phyloP scores from a whole-genome alignment of 2,888 invertebrate genomes.

The Tiphia femorata region DNA sequence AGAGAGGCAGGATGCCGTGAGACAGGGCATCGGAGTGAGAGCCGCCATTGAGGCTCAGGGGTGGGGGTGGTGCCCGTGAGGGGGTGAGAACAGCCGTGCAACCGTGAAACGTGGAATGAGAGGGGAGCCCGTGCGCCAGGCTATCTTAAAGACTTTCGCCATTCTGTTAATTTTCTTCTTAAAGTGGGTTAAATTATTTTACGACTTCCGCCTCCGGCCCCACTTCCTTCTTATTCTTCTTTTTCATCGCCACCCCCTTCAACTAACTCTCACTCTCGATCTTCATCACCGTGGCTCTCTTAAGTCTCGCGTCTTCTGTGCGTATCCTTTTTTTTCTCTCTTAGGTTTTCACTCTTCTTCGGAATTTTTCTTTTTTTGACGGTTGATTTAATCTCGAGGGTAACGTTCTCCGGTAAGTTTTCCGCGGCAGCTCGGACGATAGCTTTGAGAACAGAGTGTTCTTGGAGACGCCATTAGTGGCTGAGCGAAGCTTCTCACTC shows the following conservation, averaged over 20 bases:
- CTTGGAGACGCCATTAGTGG: no score
- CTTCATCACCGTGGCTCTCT: background rate
- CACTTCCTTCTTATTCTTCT: constrained; percentile 21
- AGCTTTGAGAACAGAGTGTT: no score
- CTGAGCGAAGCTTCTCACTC: background rate
- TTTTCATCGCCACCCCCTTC: constrained; percentile 21
- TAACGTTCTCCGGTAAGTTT: no score
- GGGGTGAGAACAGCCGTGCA: constrained; percentile 37
- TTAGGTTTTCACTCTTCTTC: background rate
- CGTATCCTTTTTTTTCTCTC: background rate
- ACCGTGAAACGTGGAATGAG: constrained; percentile 27
- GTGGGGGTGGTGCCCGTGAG: constrained; percentile 24
- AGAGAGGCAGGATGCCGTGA: constrained; percentile 32
- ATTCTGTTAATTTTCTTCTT: constrained; percentile 67
- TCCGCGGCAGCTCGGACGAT: no score
- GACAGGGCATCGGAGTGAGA: constrained; percentile 31
- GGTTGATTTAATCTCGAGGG: no score
- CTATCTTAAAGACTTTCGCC: constrained; percentile 67
- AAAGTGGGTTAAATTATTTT: constrained; percentile 68
- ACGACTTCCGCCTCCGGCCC: constrained; percentile 53
- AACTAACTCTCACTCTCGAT: constrained; percentile 2
- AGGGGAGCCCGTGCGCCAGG: constrained; percentile 48
- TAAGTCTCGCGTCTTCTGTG: background rate
- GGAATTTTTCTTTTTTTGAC: no score
- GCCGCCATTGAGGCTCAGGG: constrained; percentile 22